Base-by-base conservation (phyloP, 2,797 vertebrate genomes). In the Muscicapa comitata region DNA sequence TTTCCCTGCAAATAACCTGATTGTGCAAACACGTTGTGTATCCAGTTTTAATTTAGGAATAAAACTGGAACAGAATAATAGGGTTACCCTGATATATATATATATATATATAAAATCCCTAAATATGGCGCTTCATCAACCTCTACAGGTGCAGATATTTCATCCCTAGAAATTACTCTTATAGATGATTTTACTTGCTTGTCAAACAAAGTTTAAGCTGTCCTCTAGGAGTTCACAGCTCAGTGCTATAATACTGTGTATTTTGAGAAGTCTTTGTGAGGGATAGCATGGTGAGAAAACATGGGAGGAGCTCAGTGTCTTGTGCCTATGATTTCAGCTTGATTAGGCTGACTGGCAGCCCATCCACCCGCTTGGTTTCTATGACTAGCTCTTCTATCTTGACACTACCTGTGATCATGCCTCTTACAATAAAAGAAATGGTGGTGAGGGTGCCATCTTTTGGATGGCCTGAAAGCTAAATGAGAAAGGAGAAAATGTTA, bases 251-350 rank as follows among this genome's bases (percentile, higher is more conserved):
- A 71, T 4, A 2, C 5, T 10, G 42, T 29, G 9, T 71, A 75
- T 55, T 94, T 86, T 90, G 48, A 71, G 33, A 71, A 38, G 45
- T 9, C 37, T 90, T 71, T 2, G 1, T 2, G 6, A 77, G 25
- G 31, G 25, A 33, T 33, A 68, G 23, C 14, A 26, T 40, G 62
- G 51, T 75, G 71, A 92, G 71, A 95, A 85, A 90, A 90, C 57
- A 33, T 47, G 91, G 77, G 84, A 76, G 83, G 92, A 88, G 75
- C 38, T 37, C 71, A 88, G 24, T 61, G 57, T 87, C 95, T 94
- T 79, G 77, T 93, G 84, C 74, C 40, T 82, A 63, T 90, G 91
- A 92, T 88, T 71, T 93, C 88, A 93, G 62, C 77, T 40, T 78
- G 66, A 55, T 79, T 54, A 80, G 58, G 43, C 63, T 94, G 89